These are phyloP conservation scores for Dorcus hopei DNA, from an alignment of 2,888 invertebrate species.

Conservation along the genomic window DNA sequence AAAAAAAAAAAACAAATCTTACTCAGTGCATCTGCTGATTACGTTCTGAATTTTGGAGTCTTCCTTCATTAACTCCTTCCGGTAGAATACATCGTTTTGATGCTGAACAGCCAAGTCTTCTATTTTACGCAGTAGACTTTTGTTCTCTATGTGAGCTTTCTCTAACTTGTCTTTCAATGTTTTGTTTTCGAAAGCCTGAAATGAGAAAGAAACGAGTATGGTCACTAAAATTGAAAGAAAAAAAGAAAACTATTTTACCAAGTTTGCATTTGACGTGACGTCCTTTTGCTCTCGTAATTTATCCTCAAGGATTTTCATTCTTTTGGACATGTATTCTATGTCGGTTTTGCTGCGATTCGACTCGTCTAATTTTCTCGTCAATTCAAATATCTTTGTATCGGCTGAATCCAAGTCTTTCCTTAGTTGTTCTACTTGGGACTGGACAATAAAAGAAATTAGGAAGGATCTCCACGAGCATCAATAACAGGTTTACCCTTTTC, in stretches of 20 bases:
- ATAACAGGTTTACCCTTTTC: slow-evolving; percentile 7
- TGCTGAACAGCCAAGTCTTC: slow-evolving; percentile 33
- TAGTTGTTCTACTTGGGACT: slow-evolving; percentile 25
- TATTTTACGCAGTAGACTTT: slow-evolving; percentile 29
- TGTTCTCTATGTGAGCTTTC: slow-evolving; percentile 29
- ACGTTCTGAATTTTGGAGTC: slow-evolving; percentile 26
- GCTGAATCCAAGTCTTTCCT: slow-evolving; percentile 21
- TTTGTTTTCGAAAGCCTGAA: slow-evolving; percentile 29
- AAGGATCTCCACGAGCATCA: neutral
- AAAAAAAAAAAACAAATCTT: neutral
- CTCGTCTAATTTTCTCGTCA: slow-evolving; percentile 13
- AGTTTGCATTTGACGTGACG: neutral
- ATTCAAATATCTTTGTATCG: slow-evolving; percentile 19
- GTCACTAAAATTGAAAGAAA: neutral
- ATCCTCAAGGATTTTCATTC: slow-evolving; percentile 13
- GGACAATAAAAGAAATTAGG: neutral
- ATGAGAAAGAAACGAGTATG: neutral
- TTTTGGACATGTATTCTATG: slow-evolving; percentile 15
- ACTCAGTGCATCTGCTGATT: slow-evolving; percentile 14
- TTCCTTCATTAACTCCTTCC: slow-evolving; percentile 29
- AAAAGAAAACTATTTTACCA: too few relatives aligned
- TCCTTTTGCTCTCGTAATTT: neutral
- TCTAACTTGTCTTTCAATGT: slow-evolving; percentile 29
- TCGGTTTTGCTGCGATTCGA: slow-evolving; percentile 18
- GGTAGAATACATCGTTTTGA: slow-evolving; percentile 27